Evolutionary conservation across 2,113 vertebrate species (phyloP).

Genomic region (Anguilla rostrata): DNA sequence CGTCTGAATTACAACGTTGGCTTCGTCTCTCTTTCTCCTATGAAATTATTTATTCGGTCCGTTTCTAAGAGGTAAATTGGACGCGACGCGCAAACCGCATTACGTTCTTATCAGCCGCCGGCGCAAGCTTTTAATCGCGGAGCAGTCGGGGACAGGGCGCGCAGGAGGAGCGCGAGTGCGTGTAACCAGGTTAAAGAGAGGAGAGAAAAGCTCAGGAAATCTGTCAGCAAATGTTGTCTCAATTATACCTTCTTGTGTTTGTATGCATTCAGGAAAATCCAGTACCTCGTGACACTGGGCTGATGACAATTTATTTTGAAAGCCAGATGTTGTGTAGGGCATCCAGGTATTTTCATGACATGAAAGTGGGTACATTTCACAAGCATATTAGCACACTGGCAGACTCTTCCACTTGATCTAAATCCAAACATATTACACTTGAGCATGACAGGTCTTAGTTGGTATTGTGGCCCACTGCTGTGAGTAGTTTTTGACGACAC

Average conservation of each 20-base stretch:
- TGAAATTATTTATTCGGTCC: conserved; percentile 83
- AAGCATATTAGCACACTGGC: no score
- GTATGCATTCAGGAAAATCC: not conserved
- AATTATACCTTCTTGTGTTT: not conserved
- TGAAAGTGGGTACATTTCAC: no score
- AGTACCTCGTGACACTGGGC: no score
- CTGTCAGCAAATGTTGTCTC: not conserved
- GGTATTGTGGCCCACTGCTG: no score
- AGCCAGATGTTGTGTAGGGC: no score
- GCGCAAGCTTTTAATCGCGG: conserved; percentile 73
- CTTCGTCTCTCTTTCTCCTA: conserved; percentile 59
- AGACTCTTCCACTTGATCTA: no score
- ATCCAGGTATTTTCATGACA: no score
- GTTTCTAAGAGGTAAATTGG: conserved; percentile 75
- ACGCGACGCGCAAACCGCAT: conserved; percentile 82
- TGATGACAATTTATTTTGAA: no score
- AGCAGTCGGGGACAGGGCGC: conserved; percentile 56
- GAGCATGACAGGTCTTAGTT: no score
- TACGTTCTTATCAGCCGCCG: conserved; percentile 73
- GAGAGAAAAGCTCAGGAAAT: conserved; percentile 47
- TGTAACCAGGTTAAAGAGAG: conserved; percentile 62
- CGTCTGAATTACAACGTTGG: conserved; percentile 80
- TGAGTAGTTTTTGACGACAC: no score
- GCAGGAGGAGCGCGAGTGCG: conserved; percentile 28
- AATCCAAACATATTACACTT: no score